Conservation (phyloP, 2,797 vertebrate genomes). For the Cossypha heuglini region DNA sequence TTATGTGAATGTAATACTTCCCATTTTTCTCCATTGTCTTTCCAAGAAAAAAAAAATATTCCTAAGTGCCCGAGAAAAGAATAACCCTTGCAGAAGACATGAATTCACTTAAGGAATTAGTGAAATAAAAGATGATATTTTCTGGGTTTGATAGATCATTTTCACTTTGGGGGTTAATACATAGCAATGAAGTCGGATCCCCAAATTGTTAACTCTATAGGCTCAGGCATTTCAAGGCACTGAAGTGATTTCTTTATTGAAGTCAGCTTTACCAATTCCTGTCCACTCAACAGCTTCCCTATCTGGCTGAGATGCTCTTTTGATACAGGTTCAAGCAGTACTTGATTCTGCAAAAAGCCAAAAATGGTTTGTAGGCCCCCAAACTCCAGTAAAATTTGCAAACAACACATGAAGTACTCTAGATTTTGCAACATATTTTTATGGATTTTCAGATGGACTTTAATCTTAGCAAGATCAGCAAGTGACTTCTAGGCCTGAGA, state of each 20-base stretch:
- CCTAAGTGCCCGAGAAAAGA: background rate
- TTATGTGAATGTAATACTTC: accelerated
- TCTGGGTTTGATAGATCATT: background rate
- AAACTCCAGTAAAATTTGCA: background rate
- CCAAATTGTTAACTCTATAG: background rate
- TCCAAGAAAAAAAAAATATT: background rate
- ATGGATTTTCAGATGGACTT: background rate
- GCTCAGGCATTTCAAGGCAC: background rate
- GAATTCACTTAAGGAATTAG: background rate
- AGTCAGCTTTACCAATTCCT: background rate
- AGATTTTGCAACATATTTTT: background rate
- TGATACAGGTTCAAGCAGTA: background rate
- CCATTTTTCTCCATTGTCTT: background rate
- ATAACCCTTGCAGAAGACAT: background rate
- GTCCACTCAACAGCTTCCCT: background rate
- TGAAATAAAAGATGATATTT: background rate
- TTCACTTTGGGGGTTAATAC: background rate
- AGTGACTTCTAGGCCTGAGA: background rate
- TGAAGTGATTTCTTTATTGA: background rate
- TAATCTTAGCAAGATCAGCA: background rate
- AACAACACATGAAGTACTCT: accelerated
- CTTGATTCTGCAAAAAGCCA: background rate
- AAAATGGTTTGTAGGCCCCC: background rate
- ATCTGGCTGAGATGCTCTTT: background rate
- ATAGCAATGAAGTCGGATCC: background rate